Percentiles rank a stretch among this genome's conserved stretches.
Evolutionary conservation across 2,797 vertebrate genomes (phyloP).

Genomic region (Pseudochirops cupreus): DNA sequence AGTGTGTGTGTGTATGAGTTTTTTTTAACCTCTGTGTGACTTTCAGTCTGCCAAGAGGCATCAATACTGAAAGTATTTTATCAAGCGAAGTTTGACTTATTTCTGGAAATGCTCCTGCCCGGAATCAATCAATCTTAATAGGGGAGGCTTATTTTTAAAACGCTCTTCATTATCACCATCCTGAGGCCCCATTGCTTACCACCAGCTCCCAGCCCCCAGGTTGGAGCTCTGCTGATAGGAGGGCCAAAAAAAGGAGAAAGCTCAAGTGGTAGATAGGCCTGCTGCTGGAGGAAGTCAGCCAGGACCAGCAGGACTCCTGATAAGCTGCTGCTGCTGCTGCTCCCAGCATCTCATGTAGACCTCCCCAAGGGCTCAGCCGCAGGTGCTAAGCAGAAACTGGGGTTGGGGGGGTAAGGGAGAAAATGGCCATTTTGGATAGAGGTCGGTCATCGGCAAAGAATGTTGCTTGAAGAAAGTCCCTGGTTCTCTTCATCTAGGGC

Average conservation of each 20-base stretch:
- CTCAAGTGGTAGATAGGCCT: constrained; percentile 46
- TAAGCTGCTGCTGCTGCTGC: background rate
- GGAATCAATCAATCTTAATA: constrained; percentile 80
- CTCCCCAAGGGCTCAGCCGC: background rate
- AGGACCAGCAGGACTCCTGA: background rate
- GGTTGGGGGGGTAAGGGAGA: background rate
- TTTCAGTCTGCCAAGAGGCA: constrained; percentile 72
- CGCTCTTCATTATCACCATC: constrained; percentile 77
- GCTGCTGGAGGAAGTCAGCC: background rate
- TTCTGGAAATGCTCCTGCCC: constrained; percentile 77
- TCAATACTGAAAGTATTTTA: constrained; percentile 83
- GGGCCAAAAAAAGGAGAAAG: constrained; percentile 25
- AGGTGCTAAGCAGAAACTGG: background rate
- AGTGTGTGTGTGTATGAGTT: background rate
- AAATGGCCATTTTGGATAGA: background rate
- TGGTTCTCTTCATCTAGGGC: background rate
- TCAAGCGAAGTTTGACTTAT: constrained; percentile 81
- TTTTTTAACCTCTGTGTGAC: constrained; percentile 73
- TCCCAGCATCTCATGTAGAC: background rate
- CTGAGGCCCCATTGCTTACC: constrained; percentile 50
- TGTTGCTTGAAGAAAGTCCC: background rate
- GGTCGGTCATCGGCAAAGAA: background rate
- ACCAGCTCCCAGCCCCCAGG: constrained; percentile 38
- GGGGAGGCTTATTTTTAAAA: constrained; percentile 83
- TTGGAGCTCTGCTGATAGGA: constrained; percentile 48